Conservation (phyloP, 1,140 invertebrate genomes). For the Ceratoteleas bidentatus region DNA sequence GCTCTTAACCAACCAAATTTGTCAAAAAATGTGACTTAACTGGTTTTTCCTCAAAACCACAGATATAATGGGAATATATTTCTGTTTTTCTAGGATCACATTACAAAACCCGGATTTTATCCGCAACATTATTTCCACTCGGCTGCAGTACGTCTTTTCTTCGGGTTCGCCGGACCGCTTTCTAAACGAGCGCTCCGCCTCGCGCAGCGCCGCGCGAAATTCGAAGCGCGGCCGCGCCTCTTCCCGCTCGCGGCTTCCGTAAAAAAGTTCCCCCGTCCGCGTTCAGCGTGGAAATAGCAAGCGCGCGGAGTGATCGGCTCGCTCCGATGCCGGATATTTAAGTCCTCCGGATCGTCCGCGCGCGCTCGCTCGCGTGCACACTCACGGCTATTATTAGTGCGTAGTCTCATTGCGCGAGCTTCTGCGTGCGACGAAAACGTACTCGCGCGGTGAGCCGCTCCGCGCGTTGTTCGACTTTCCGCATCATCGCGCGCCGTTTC, state of each 20-base stretch:
- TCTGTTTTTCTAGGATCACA: too few relatives aligned
- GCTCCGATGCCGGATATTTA: constrained; percentile 69
- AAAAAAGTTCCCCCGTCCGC: constrained; percentile 11
- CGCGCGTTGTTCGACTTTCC: constrained; percentile 49
- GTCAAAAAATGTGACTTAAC: too few relatives aligned
- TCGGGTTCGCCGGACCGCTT: too few relatives aligned
- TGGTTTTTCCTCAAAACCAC: too few relatives aligned
- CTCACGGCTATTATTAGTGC: constrained; percentile 77
- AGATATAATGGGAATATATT: too few relatives aligned
- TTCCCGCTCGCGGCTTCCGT: constrained; percentile 4
- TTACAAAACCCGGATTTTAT: too few relatives aligned
- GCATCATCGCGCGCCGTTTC: constrained; percentile 37
- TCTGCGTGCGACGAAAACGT: constrained; percentile 59
- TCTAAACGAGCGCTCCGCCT: background rate
- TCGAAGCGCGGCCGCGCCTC: background rate
- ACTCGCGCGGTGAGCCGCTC: constrained; percentile 30
- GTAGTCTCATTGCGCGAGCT: constrained; percentile 74
- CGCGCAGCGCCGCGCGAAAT: constrained; percentile 1
- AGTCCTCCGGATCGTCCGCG: constrained; percentile 62
- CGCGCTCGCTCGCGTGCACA: constrained; percentile 56
- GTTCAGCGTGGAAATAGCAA: constrained; percentile 34
- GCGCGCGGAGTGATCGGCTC: constrained; percentile 38
- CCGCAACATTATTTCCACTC: too few relatives aligned
- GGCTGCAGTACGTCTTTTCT: too few relatives aligned
- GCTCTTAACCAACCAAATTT: too few relatives aligned